Evolutionary conservation across 2,888 invertebrate genomes (phyloP), one percentile per base, ranked within the genome.

Genomic region (Catocala sponsa): DNA sequence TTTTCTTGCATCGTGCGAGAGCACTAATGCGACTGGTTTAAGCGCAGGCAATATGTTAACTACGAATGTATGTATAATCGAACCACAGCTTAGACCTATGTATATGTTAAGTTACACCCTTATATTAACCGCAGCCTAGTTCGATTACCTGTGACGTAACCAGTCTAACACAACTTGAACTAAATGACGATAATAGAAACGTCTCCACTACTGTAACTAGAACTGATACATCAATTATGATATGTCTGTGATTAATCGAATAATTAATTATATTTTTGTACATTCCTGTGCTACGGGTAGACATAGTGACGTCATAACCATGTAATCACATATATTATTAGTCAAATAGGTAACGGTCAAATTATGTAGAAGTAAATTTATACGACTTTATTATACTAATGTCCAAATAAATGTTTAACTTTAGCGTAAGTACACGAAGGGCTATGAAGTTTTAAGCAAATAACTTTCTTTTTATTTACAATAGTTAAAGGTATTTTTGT

Each of bases 251-350:
- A 91, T 92, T 86, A 80, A 83, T 83, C 80, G 76, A 87, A 85
- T 86, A 86, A 87, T 86, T 86, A 86, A 88, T 86, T 86, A 87
- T 92, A 93, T 92, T 92, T 92, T 91, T 91, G 80, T 93, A 93
- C 93, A 94, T 94, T 94, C 93, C 94, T 91, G 80, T 79, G 82
- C 82, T 91, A 93, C 93, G 93, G 94, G 94, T 94, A 90, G 84
- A 75, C 70, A 61, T 78, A 73, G 70, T 60, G 67, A 75, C 53
- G 66, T 55, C 64, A 53, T 62, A 66, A 67, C 59, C 66, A 59
- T 74, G 55, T 68, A 73, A 74, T 68, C 74, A 75, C 74, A 62
- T 77, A 66, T 66, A 59, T 60, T 76, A 76, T 60, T 76, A 76
- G 70, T 62, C 48, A 25, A 68, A 59, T 75, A 76, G 65, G 48